Conservation (phyloP, 2,888 invertebrate genomes). For the Phragmatobia fuliginosa region DNA sequence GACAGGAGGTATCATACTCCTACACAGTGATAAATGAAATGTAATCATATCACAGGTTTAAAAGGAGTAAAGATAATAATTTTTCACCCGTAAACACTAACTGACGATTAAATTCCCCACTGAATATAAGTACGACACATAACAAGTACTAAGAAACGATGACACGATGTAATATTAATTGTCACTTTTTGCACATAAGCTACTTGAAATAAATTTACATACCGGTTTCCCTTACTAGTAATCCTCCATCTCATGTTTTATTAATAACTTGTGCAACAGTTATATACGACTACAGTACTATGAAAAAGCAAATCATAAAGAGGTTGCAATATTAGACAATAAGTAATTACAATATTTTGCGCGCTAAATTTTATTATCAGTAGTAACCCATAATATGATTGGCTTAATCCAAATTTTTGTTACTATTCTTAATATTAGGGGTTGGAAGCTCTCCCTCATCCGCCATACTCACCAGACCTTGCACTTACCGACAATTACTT, state of each 20-base stretch:
- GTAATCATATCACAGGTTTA: too few relatives aligned
- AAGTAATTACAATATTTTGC: not conserved
- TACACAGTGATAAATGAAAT: too few relatives aligned
- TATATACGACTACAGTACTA: constrained; percentile 34
- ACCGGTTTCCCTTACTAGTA: constrained; percentile 27
- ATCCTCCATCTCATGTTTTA: constrained; percentile 42
- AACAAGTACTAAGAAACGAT: not conserved
- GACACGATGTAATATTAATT: constrained; percentile 3
- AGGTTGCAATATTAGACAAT: not conserved
- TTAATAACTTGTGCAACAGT: constrained; percentile 39
- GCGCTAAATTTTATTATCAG: too few relatives aligned
- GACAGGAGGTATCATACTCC: too few relatives aligned
- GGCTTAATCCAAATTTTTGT: too few relatives aligned
- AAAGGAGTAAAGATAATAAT: too few relatives aligned
- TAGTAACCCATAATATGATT: too few relatives aligned
- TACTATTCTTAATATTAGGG: too few relatives aligned
- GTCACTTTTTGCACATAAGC: constrained; percentile 15
- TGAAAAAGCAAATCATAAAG: not conserved
- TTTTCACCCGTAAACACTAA: not conserved
- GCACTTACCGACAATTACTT: too few relatives aligned
- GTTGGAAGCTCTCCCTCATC: too few relatives aligned
- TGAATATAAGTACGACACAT: not conserved
- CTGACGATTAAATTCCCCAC: not conserved
- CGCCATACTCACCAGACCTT: too few relatives aligned
- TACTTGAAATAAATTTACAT: constrained; percentile 17